Conservation (phyloP, 2,888 invertebrate species). For the Ormia ochracea region DNA sequence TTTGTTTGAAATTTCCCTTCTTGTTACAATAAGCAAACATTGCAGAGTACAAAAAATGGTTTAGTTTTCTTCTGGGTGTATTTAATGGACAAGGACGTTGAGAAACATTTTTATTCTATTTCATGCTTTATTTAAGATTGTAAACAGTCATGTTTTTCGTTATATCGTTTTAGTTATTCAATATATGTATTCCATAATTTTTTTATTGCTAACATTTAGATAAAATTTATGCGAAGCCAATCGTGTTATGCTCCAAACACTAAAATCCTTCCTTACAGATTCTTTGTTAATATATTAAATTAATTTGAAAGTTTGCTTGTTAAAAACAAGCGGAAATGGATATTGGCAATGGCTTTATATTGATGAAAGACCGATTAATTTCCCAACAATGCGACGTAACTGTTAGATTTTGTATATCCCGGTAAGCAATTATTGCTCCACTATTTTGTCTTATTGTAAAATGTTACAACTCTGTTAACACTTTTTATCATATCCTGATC, state of each 20-base stretch:
- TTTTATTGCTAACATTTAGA: slow-evolving; percentile 13
- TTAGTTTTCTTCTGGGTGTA: neutral
- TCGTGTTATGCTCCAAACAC: neutral
- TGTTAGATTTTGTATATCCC: too few species aligned
- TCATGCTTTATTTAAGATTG: slow-evolving; percentile 16
- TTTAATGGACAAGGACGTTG: slow-evolving; percentile 59
- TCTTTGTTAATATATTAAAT: too few species aligned
- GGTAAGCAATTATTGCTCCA: too few species aligned
- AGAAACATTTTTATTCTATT: slow-evolving; percentile 49
- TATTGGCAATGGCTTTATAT: too few species aligned
- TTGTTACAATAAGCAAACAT: slow-evolving; percentile 1
- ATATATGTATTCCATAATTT: neutral
- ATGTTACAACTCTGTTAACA: too few species aligned
- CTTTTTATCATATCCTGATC: too few species aligned
- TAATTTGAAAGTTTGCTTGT: too few species aligned
- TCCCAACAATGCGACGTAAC: too few species aligned
- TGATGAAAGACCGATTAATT: too few species aligned
- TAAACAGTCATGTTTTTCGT: neutral
- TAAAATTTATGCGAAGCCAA: slow-evolving; percentile 47
- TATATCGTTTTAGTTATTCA: slow-evolving; percentile 27
- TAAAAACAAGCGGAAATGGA: too few species aligned
- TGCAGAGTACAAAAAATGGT: slow-evolving; percentile 18
- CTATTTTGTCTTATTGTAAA: too few species aligned
- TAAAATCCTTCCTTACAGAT: too few species aligned
- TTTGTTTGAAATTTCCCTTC: slow-evolving; percentile 7